These are phyloP conservation scores for Spea multiplicata DNA, from an alignment of 2,113 vertebrate species.

Conservation along the genomic window DNA sequence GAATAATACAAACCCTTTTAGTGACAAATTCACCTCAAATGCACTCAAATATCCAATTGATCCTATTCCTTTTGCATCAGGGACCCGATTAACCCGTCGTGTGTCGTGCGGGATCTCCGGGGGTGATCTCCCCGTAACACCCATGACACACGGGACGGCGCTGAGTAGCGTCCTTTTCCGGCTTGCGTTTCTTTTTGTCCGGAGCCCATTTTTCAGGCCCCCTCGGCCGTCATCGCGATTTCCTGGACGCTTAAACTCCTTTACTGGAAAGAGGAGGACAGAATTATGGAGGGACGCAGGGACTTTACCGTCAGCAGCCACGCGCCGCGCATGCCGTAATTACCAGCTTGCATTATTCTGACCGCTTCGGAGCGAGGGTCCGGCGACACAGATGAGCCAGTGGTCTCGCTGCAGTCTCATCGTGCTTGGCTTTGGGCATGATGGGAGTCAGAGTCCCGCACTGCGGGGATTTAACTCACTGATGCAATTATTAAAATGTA, in stretches of 20 bases:
- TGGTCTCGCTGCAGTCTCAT: too few species aligned
- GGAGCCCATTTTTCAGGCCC: conserved; percentile 9
- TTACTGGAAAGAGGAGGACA: conserved; percentile 9
- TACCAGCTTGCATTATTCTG: not conserved
- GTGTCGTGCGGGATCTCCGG: not conserved
- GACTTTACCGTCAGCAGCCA: not conserved
- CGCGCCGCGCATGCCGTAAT: not conserved
- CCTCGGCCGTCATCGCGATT: conserved; percentile 10
- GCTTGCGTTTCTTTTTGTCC: not conserved
- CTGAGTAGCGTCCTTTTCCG: not conserved
- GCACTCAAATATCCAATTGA: too few species aligned
- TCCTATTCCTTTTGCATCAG: too few species aligned
- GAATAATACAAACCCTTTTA: too few species aligned
- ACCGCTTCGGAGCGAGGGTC: not conserved
- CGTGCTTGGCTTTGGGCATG: too few species aligned
- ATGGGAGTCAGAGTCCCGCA: too few species aligned
- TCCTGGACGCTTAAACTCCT: conserved; percentile 3
- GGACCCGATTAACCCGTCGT: too few species aligned
- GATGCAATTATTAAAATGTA: too few species aligned
- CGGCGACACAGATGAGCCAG: not conserved
- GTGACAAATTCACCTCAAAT: too few species aligned
- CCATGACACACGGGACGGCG: not conserved
- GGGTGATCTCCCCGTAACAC: not conserved
- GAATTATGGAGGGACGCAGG: not conserved
- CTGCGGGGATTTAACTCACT: too few species aligned